Evolutionary conservation across 2,888 invertebrate species (phyloP).

Genomic region (Caenorhabditis becei): DNA sequence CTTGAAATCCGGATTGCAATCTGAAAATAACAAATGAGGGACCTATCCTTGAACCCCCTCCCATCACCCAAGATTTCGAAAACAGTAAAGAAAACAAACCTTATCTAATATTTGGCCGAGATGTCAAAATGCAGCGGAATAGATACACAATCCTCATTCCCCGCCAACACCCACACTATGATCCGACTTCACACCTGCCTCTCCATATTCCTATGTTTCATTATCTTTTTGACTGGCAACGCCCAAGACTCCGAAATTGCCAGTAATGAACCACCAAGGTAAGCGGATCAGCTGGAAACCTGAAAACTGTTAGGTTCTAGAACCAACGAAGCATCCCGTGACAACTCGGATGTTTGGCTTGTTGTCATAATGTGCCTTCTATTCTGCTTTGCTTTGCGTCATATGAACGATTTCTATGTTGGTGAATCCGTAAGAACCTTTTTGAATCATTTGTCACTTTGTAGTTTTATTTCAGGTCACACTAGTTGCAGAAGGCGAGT

Average conservation of each 20-base stretch:
- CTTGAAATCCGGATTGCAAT: no score
- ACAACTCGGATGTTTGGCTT: constrained; percentile 65
- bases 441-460: constrained; percentile 6
- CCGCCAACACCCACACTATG: constrained; percentile 8
- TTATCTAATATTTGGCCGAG: constrained; percentile 11
- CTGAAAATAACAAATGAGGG: background rate
- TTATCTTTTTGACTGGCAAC: constrained; percentile 13
- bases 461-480: constrained; percentile 56
- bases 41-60: no score
- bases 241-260: no score
- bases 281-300: background rate
- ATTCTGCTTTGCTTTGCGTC: constrained; percentile 68
- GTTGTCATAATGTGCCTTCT: constrained; percentile 66
- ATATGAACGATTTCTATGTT: constrained; percentile 70
- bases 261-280: constrained; percentile 14
- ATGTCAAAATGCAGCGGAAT: constrained; percentile 28
- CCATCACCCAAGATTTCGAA: background rate
- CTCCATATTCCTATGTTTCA: background rate
- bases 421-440: constrained; percentile 65
- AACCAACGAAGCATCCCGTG: constrained; percentile 62
- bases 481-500: constrained; percentile 66
- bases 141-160: background rate
- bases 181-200: constrained; percentile 3
- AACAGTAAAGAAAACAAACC: background rate
- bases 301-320: constrained; percentile 1